Evolutionary conservation across 1,140 invertebrate genomes (phyloP), one percentile per base, ranked within the genome.

Genomic region (Apis laboriosa): DNA sequence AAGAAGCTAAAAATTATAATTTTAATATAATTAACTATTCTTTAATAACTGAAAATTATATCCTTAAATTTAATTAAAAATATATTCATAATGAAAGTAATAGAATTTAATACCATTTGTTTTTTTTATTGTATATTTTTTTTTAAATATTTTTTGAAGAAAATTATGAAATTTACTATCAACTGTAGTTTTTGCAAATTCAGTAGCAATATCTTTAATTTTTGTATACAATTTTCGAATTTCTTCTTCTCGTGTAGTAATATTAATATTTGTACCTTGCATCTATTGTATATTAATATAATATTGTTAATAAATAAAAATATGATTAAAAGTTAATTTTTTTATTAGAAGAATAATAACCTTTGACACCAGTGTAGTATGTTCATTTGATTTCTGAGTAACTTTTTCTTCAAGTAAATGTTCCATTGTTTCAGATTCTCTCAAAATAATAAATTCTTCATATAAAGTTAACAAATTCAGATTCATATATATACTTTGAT

Each of bases 381-480:
- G 53, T 84, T 80, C 74, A 24, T 61, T 82, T 34, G 75, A 73
- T 85, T 87, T 93, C 49, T 83, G 77, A 66, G 92, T 91, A 21
- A 97, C 95, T 95, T 96, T 51, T 95, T 94, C 19, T 95, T 94
- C 21, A 43, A 84, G 92, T 53, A 94, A 88, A 81, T 96, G 95
- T 92, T 98, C 97, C 70, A 95, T 94, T 70, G 95, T 95, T 91
- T 98, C 97, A 90, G 96, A 97, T 55, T 97, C 95, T 88, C 96
- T 96, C 1, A 98, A 91, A 67, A 98, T 95, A 19, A 96, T 95
- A 84, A 98, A 94, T 93, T 98, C 97, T 92, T 97, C 96, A 92
- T 97, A 96, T 17, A 97, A 90, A 21, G 96, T 96, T n/a, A 97
- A 95, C 77, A 97, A 92, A 91, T 95, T 96, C 55, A 96, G 86